Percentiles rank a stretch among this genome's conserved stretches.
These are phyloP conservation scores for Alexandromys fortis DNA, from an alignment of 2,113 vertebrate species.

Conservation along the genomic window DNA sequence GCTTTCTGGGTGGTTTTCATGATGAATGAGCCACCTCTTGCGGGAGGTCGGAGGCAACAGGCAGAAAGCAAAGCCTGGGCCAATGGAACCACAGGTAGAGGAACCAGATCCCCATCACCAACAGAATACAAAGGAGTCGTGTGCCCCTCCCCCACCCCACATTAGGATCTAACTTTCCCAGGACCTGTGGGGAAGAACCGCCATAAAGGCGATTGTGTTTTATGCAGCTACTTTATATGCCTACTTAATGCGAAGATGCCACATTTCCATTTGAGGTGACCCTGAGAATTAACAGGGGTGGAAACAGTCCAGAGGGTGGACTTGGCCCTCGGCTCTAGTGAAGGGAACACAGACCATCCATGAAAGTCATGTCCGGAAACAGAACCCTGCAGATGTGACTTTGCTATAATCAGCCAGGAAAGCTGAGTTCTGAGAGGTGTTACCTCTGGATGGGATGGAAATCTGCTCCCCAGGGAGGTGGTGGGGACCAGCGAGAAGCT, in stretches of 20 bases:
- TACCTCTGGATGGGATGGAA: fast-evolving
- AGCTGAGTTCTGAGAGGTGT: fast-evolving
- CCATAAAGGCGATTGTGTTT: fast-evolving
- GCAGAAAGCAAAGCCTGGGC: too few relatives aligned
- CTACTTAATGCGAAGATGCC: fast-evolving
- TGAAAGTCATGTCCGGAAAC: background rate
- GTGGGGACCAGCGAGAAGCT: background rate
- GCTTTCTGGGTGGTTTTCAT: background rate
- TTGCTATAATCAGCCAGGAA: background rate
- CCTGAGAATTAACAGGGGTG: background rate
- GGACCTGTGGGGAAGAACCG: too few relatives aligned
- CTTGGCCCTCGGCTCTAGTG: fast-evolving
- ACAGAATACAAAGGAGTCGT: background rate
- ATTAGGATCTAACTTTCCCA: background rate
- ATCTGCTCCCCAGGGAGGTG: background rate
- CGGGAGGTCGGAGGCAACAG: background rate
- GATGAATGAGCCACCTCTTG: background rate
- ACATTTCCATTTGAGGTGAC: background rate
- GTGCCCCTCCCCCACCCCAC: background rate
- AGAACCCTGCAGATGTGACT: background rate
- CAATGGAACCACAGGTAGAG: background rate
- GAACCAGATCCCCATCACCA: fast-evolving
- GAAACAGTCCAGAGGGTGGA: fast-evolving
- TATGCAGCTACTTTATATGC: background rate
- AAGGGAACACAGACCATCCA: fast-evolving